A percentile compares a stretch with the other conserved stretches of the same genome.
Conservation (phyloP, 2,888 invertebrate species). For the Nomada ruficornis region DNA sequence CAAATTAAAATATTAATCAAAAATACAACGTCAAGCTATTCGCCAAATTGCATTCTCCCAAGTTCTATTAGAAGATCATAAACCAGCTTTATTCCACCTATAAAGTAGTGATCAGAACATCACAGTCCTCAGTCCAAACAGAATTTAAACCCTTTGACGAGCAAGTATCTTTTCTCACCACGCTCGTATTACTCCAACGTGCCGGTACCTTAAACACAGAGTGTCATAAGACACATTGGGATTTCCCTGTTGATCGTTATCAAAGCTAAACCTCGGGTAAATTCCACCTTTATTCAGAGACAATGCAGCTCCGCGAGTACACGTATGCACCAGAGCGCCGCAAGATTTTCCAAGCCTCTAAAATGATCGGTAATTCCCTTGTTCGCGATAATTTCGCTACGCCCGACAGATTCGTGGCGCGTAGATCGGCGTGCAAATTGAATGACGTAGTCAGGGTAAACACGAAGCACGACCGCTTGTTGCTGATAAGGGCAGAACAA, state of each 20-base stretch:
- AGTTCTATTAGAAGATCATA: no score
- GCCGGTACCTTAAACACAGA: not conserved
- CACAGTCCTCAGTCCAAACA: no score
- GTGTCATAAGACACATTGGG: slow-evolving; percentile 14
- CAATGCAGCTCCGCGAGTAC: not conserved
- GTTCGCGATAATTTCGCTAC: slow-evolving; percentile 24
- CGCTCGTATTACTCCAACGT: slow-evolving; percentile 8
- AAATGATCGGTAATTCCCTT: slow-evolving; percentile 29
- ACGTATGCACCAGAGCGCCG: not conserved
- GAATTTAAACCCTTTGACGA: not conserved
- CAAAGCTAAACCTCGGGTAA: not conserved
- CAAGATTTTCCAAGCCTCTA: not conserved
- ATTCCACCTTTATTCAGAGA: not conserved
- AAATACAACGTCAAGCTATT: no score
- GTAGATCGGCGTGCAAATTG: not conserved
- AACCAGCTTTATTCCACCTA: not conserved
- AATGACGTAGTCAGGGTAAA: slow-evolving; percentile 62
- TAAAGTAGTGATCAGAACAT: not conserved
- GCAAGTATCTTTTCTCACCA: not conserved
- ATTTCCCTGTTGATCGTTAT: slow-evolving; percentile 18
- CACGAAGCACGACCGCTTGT: slow-evolving; percentile 23
- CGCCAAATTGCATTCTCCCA: no score
- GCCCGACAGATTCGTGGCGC: slow-evolving; percentile 13
- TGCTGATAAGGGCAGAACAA: slow-evolving; percentile 54
- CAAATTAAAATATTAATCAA: no score